Conservation (phyloP, 2,888 invertebrate genomes). For the Scaptomyza parva region DNA sequence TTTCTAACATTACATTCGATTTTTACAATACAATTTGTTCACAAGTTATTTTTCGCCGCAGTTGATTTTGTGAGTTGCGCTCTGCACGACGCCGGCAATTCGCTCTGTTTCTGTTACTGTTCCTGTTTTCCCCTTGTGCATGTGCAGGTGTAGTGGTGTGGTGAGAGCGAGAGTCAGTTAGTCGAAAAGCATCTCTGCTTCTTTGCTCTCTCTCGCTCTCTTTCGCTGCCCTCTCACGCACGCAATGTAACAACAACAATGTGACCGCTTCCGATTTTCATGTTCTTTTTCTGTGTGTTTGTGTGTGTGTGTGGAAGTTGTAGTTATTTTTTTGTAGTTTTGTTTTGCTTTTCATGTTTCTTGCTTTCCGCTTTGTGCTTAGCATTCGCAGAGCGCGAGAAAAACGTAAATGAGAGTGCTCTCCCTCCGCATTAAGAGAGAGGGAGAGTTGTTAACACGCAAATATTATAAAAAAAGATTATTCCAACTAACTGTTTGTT, state of each 20-base stretch:
- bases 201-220: no score
- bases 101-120: conserved; percentile 48
- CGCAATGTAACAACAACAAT: conserved; percentile 22
- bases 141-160: conserved; percentile 72
- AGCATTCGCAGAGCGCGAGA: conserved; percentile 51
- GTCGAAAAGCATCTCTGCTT: conserved; percentile 2
- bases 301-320: conserved; percentile 21
- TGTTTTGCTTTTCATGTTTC: conserved; percentile 74
- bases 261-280: conserved; percentile 51
- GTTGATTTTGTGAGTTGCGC: conserved; percentile 38
- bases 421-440: conserved; percentile 6
- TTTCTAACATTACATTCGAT: conserved; percentile 1
- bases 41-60: conserved; percentile 42
- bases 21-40: conserved; percentile 21
- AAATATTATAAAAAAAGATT: conserved; percentile 3
- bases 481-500: neutral
- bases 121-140: conserved; percentile 15
- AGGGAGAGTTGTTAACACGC: conserved; percentile 7
- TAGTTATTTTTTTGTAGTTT: conserved; percentile 67
- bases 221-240: no score
- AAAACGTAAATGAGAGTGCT: conserved; percentile 7
- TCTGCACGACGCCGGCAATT: conserved; percentile 45
- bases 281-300: no score
- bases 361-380: conserved; percentile 44
- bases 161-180: conserved; percentile 13